These are phyloP conservation scores for Galeruca laticollis DNA, from an alignment of 2,888 invertebrate genomes.

Conservation along the genomic window DNA sequence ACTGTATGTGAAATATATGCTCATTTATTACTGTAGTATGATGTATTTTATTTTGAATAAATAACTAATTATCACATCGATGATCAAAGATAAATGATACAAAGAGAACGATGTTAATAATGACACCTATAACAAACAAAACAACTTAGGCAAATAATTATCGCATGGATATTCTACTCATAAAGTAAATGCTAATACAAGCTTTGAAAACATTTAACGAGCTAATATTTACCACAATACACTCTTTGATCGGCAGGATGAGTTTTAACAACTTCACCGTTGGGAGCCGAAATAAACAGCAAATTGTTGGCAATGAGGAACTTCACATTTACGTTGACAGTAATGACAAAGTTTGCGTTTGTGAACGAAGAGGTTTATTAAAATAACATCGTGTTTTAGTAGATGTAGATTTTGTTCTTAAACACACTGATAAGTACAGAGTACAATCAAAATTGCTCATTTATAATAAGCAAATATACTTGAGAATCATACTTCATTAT, in stretches of 20 bases:
- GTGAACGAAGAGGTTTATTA: background rate
- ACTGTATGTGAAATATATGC: too few relatives aligned
- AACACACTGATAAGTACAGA: too few relatives aligned
- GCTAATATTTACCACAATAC: slow-evolving; percentile 13
- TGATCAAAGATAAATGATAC: slow-evolving; percentile 10
- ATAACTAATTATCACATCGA: slow-evolving; percentile 4
- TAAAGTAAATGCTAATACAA: slow-evolving; percentile 6
- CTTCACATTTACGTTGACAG: background rate
- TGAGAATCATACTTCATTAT: too few relatives aligned
- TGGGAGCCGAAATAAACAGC: background rate
- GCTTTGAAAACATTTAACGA: slow-evolving; percentile 11
- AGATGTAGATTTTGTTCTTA: too few relatives aligned
- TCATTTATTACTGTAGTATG: too few relatives aligned
- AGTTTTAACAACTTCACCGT: slow-evolving; percentile 14
- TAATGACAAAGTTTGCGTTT: background rate
- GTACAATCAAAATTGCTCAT: too few relatives aligned
- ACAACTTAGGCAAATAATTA: slow-evolving; percentile 11
- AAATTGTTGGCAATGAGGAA: slow-evolving; percentile 1
- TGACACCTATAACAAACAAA: slow-evolving; percentile 14
- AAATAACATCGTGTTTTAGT: background rate
- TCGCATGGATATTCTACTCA: background rate
- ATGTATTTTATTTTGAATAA: background rate
- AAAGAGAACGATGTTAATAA: background rate
- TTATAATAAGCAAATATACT: too few relatives aligned
- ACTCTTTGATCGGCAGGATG: slow-evolving; percentile 11